Evolutionary conservation across 2,797 vertebrate species (phyloP).

Genomic region (Cynodonichthys magdalenae): DNA sequence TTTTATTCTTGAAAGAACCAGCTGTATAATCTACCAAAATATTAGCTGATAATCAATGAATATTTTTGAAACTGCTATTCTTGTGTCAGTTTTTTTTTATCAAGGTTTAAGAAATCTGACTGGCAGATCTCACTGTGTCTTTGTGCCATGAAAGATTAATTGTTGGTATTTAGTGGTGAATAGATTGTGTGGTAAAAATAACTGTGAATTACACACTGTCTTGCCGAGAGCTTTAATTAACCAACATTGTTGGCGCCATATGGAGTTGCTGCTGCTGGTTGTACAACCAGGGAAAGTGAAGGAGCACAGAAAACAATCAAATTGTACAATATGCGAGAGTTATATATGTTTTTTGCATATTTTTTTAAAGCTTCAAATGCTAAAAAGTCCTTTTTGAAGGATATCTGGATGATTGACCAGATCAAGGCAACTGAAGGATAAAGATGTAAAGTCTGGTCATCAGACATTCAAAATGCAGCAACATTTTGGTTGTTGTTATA

Average conservation of each 20-base stretch:
- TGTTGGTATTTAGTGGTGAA: constrained; percentile 76
- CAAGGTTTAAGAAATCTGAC: constrained; percentile 21
- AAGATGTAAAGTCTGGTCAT: too few species aligned
- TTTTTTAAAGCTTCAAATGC: constrained; percentile 14
- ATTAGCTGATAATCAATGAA: constrained; percentile 42
- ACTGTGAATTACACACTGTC: constrained; percentile 81
- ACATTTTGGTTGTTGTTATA: too few species aligned
- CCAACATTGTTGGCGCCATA: constrained; percentile 70
- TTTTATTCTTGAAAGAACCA: constrained; percentile 14
- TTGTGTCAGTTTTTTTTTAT: constrained; percentile 16
- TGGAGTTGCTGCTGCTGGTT: constrained; percentile 50
- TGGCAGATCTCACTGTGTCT: constrained; percentile 65
- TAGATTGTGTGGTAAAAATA: constrained; percentile 78
- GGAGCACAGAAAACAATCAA: constrained; percentile 22
- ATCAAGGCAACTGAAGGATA: too few species aligned
- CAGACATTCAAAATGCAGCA: too few species aligned
- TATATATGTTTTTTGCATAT: constrained; percentile 22
- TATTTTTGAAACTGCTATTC: constrained; percentile 44
- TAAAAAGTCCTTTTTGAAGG: neutral
- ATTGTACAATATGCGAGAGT: constrained; percentile 29
- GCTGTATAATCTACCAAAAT: constrained; percentile 29
- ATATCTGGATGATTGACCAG: neutral
- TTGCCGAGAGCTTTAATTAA: constrained; percentile 80
- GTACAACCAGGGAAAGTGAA: constrained; percentile 47
- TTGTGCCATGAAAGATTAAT: constrained; percentile 78